Evolutionary conservation across 2,888 invertebrate species (phyloP).

Genomic region (Lymantria monacha): DNA sequence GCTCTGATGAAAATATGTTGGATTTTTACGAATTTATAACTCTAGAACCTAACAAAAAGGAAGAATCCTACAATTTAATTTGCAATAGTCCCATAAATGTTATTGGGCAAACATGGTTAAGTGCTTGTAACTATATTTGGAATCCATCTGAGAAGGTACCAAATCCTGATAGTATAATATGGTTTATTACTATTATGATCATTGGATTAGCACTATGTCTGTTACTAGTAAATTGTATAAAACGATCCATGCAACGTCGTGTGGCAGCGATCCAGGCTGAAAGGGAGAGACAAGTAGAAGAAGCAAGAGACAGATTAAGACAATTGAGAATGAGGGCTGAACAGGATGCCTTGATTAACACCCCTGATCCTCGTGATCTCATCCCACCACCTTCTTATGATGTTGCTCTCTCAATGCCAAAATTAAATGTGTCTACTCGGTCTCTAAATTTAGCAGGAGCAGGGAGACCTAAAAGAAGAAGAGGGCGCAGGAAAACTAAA

Average conservation of each 20-base stretch:
- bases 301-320: constrained; percentile 81
- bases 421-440: constrained; percentile 83
- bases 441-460: constrained; percentile 76
- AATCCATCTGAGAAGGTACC: constrained; percentile 62
- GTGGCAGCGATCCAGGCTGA: constrained; percentile 75
- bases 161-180: constrained; percentile 79
- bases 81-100: constrained; percentile 85
- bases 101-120: constrained; percentile 86
- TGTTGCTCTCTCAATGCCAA: constrained; percentile 89
- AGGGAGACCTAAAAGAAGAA: constrained; percentile 62
- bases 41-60: constrained; percentile 78
- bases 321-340: constrained; percentile 76
- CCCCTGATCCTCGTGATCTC: constrained; percentile 86
- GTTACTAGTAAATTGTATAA: constrained; percentile 78
- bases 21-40: constrained; percentile 84
- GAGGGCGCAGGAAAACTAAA: constrained; percentile 74
- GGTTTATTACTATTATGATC: constrained; percentile 81
- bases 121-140: constrained; percentile 85
- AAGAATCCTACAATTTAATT: constrained; percentile 75
- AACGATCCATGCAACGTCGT: constrained; percentile 80
- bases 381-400: constrained; percentile 88
- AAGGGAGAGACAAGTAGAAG: constrained; percentile 79
- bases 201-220: constrained; percentile 78
- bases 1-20: constrained; percentile 81
- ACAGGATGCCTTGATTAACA: constrained; percentile 81